These are phyloP conservation scores for Tuberolachnus salignus DNA, from an alignment of 2,888 invertebrate species.

Conservation along the genomic window DNA sequence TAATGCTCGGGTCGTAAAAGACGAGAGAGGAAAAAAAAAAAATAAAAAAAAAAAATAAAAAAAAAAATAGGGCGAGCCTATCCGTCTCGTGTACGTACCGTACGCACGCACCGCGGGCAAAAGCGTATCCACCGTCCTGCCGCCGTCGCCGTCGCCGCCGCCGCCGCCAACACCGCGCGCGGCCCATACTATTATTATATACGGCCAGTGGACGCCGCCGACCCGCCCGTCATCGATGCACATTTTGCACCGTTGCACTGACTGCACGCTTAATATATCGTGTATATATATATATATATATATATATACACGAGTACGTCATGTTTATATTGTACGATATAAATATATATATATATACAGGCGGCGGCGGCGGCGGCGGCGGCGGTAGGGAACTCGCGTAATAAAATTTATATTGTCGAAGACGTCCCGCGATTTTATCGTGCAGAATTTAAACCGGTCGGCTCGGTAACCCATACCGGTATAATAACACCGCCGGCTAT, in stretches of 20 bases:
- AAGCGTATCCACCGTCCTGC: conserved; percentile 2
- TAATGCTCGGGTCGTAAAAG: conserved; percentile 37
- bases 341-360: too few relatives aligned
- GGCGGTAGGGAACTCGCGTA: conserved; percentile 42
- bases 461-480: conserved; percentile 24
- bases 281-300: too few relatives aligned
- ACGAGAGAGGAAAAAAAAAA: not conserved
- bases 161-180: not conserved
- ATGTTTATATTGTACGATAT: too few relatives aligned
- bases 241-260: conserved; percentile 47
- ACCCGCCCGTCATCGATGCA: conserved; percentile 5
- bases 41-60: conserved; percentile 16
- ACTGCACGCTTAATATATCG: too few relatives aligned
- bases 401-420: conserved; percentile 56
- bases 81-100: not conserved
- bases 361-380: too few relatives aligned
- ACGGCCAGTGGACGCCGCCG: not conserved
- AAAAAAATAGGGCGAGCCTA: too few relatives aligned
- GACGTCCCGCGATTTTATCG: conserved; percentile 56
- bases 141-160: not conserved
- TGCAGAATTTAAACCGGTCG: conserved; percentile 52
- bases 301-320: too few relatives aligned
- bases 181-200: too few relatives aligned
- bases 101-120: not conserved
- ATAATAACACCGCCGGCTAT: too few relatives aligned